A percentile compares a stretch with the other conserved stretches of the same genome.
phyloP scores from a whole-genome alignment of 2,113 vertebrate species.

The Neodontobutis hainanensis region DNA sequence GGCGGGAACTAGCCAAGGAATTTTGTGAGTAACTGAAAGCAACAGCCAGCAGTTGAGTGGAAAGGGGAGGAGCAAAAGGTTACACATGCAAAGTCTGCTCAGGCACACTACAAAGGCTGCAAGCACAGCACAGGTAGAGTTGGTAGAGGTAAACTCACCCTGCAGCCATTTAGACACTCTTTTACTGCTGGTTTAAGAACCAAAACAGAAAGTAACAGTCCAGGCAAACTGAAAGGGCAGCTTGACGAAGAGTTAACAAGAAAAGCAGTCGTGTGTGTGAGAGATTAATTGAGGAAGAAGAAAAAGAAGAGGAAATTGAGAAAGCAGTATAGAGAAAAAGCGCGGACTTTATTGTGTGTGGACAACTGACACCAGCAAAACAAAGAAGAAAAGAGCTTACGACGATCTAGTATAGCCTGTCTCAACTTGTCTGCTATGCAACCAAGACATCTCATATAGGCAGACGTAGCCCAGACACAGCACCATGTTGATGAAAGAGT shows the following conservation, averaged over 20 bases:
- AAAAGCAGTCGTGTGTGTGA: conserved; percentile 21
- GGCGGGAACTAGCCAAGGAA: conserved; percentile 61
- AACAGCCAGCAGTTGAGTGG: conserved; percentile 38
- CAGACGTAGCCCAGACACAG: conserved; percentile 10
- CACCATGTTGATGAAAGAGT: conserved; percentile 91
- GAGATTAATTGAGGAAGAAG: conserved; percentile 46
- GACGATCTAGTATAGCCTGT: conserved; percentile 23
- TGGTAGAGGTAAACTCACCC: conserved; percentile 16
- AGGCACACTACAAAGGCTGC: conserved; percentile 41
- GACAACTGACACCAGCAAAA: conserved; percentile 63
- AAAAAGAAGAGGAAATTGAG: conserved; percentile 28
- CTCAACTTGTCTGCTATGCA: conserved; percentile 40
- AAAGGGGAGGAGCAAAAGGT: conserved; percentile 71
- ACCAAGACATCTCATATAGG: conserved; percentile 41
- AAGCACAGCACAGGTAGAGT: conserved; percentile 41
- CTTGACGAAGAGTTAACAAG: conserved; percentile 36
- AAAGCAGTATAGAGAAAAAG: conserved; percentile 63
- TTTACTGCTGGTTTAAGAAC: conserved; percentile 15
- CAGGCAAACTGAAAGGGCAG: conserved; percentile 21
- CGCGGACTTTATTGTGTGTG: conserved; percentile 38
- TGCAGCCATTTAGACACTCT: conserved; percentile 34
- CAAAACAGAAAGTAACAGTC: conserved; percentile 37
- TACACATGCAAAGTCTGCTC: conserved; percentile 50
- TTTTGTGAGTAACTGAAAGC: conserved; percentile 61
- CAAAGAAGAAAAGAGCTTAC: conserved; percentile 53